Conservation (phyloP, 2,888 invertebrate species). For the Hemaris fuciformis region DNA sequence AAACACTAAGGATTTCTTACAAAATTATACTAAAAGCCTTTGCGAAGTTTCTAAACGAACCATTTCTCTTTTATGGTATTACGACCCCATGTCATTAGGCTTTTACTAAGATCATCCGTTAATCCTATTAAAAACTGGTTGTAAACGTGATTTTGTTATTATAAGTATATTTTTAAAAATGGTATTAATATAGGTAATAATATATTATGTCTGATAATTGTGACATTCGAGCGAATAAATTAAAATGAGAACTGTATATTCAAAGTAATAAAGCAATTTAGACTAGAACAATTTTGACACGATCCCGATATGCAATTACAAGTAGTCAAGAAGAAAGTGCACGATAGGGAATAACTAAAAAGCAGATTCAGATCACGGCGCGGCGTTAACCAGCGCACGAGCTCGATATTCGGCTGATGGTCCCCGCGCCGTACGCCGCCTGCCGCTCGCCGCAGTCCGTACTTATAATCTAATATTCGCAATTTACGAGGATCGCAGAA, state of each 20-base stretch:
- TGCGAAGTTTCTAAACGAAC: slow-evolving; percentile 1
- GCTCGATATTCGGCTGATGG: slow-evolving; percentile 74
- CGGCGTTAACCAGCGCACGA: slow-evolving; percentile 65
- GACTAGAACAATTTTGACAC: not conserved
- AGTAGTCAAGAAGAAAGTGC: slow-evolving; percentile 2
- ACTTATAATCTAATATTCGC: slow-evolving; percentile 81
- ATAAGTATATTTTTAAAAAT: not conserved
- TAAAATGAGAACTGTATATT: no score
- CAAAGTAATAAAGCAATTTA: no score
- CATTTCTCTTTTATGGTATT: slow-evolving; percentile 2
- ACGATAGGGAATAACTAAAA: slow-evolving; percentile 44
- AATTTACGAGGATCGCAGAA: slow-evolving; percentile 78
- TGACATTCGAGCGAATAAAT: no score
- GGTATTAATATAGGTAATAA: no score
- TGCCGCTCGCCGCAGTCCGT: slow-evolving; percentile 63
- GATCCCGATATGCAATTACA: not conserved
- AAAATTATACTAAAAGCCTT: slow-evolving; percentile 37
- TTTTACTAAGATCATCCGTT: not conserved
- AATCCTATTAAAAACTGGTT: not conserved
- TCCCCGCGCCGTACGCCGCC: slow-evolving; percentile 42
- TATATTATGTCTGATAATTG: no score
- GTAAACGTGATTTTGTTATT: not conserved
- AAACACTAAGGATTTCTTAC: slow-evolving; percentile 44
- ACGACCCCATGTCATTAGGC: not conserved
- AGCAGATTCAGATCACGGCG: slow-evolving; percentile 74